These are phyloP conservation scores for Anseranas semipalmata DNA, from an alignment of 2,113 vertebrate genomes.

Conservation along the genomic window DNA sequence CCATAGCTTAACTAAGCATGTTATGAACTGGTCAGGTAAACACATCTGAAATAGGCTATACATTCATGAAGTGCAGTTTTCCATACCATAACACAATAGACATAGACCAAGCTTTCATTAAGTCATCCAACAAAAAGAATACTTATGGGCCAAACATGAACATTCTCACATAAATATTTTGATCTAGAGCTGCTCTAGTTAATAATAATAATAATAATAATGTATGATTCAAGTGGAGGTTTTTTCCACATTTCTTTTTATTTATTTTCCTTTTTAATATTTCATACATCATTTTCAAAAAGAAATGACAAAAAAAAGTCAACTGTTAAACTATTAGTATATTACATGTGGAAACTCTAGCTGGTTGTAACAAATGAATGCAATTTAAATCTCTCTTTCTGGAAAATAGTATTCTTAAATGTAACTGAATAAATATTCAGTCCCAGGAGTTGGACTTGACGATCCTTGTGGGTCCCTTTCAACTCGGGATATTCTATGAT, in stretches of 20 bases:
- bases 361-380: not conserved
- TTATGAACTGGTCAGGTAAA: constrained; percentile 21
- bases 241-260: not conserved
- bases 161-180: not conserved
- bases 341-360: not conserved
- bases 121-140: not conserved
- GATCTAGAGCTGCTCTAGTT: not conserved
- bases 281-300: not conserved
- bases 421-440: not conserved
- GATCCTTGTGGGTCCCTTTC: no score
- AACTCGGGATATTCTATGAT: no score
- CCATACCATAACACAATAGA: not conserved
- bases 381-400: not conserved
- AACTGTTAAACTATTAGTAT: not conserved
- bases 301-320: not conserved
- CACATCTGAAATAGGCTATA: not conserved
- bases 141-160: not conserved
- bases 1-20: not conserved
- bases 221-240: not conserved
- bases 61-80: not conserved
- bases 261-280: not conserved
- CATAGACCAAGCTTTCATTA: not conserved
- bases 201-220: not conserved
- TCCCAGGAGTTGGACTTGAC: no score
- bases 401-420: not conserved